These are phyloP conservation scores for Gila robusta DNA, from an alignment of 2,797 vertebrate genomes.

Conservation along the genomic window DNA sequence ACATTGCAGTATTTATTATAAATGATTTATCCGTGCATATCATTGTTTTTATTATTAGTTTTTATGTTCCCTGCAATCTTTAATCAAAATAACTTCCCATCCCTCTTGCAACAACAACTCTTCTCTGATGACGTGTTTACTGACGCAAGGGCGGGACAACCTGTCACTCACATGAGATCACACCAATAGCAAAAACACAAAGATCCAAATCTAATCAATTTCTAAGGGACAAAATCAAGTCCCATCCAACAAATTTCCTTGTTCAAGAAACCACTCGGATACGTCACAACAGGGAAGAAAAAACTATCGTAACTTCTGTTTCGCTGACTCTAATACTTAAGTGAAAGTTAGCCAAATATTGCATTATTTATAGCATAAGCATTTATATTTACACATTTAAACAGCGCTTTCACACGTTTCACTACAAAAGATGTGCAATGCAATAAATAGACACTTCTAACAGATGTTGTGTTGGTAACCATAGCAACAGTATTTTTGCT, in stretches of 20 bases:
- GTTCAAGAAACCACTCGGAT: neutral
- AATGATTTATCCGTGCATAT: neutral
- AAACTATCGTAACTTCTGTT: neutral
- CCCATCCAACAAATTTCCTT: neutral
- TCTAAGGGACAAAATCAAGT: no score
- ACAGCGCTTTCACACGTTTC: neutral
- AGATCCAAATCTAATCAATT: neutral
- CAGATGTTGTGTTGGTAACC: neutral
- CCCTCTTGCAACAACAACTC: no score
- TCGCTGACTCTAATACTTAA: neutral
- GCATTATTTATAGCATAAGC: neutral
- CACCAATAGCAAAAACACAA: neutral
- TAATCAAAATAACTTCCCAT: neutral
- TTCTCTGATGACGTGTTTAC: neutral
- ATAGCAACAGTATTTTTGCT: neutral
- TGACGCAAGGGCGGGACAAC: neutral
- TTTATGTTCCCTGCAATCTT: neutral
- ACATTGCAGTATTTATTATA: neutral
- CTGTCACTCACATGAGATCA: neutral
- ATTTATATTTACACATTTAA: no score
- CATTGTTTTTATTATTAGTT: neutral
- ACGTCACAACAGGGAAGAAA: neutral
- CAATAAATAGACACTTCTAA: neutral
- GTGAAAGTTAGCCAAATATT: neutral
- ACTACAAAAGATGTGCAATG: neutral